phyloP scores from a whole-genome alignment of 2,888 invertebrate genomes.

The Leucoma salicis region DNA sequence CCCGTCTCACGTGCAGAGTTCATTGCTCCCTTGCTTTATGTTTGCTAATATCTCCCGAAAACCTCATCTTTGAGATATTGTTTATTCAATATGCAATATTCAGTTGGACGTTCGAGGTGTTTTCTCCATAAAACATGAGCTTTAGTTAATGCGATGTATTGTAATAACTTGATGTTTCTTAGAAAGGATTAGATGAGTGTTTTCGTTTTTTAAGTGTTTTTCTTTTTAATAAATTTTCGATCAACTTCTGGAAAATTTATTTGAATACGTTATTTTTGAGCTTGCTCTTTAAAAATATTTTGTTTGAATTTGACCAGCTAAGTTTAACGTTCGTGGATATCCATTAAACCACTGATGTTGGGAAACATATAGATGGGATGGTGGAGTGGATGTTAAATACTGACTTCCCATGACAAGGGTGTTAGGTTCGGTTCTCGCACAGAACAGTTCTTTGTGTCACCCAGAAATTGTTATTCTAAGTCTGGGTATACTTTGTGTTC shows the following conservation, averaged over 20 bases:
- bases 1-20: constrained; percentile 29
- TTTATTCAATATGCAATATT: constrained; percentile 21
- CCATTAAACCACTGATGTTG: too few relatives aligned
- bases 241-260: neutral
- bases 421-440: too few relatives aligned
- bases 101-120: constrained; percentile 21
- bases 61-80: constrained; percentile 12
- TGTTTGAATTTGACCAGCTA: too few relatives aligned
- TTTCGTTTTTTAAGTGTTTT: neutral
- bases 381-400: too few relatives aligned
- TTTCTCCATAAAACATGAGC: constrained; percentile 26
- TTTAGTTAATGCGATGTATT: constrained; percentile 9
- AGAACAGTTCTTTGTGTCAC: too few relatives aligned
- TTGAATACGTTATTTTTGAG: too few relatives aligned
- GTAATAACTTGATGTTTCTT: constrained; percentile 16
- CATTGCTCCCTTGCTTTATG: constrained; percentile 29
- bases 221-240: neutral
- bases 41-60: constrained; percentile 24
- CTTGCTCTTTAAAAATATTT: too few relatives aligned
- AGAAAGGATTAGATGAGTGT: constrained; percentile 1
- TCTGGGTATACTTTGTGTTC: too few relatives aligned
- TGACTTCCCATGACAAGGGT: too few relatives aligned
- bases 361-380: too few relatives aligned
- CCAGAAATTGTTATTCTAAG: too few relatives aligned
- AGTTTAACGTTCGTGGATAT: too few relatives aligned